Base-by-base conservation (phyloP, 2,888 invertebrate species). In the Diaprepes abbreviatus region DNA sequence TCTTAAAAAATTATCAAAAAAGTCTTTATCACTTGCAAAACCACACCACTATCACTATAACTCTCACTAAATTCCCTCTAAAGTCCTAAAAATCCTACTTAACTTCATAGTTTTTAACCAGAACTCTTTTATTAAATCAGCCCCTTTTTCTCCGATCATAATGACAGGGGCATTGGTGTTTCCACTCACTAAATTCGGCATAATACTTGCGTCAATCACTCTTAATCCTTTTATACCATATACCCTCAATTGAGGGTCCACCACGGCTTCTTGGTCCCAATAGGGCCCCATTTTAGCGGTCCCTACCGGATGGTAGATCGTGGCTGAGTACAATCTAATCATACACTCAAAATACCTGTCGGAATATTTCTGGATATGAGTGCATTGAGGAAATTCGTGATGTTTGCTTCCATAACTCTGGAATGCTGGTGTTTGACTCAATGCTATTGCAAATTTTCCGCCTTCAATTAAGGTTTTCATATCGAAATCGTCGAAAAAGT, bases 221-320 rank as follows among this genome's bases (percentile, higher is more conserved):
- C 95, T 85, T 3, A 95, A 83, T 0, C 93, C 93, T 73, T 90
- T 89, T 0, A 94, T 86, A 0, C 94, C 95, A 76, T 94, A 93
- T 0, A 95, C 94, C 62, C 90, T 85, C 5, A 94, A 83, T 77
- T 93, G 90, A 1, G 92, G 89, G 81, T 95, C 94, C 0, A 95
- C 94, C 0, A 95, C 95, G 0, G 94, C 94, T 4, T 90, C 90
- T 10, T 89, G 88, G 79, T 95, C 95, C 92, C 93, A 93, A 75
- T 90, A 91, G 0, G 95, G 94, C 0, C 95, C 95, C 95, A 95
- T 95, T 81, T 94, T 95, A 45, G 92, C 92, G 0, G 95, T 95
- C 0, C 95, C 95, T 0, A 78, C 78, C 0, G 94, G 94, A 85
- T 94, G 94, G 78, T 95, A 95, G 57, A 95, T 93, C 0, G 94